Conservation (phyloP, 2,888 invertebrate genomes). For the Acrocyrtus sp. region DNA sequence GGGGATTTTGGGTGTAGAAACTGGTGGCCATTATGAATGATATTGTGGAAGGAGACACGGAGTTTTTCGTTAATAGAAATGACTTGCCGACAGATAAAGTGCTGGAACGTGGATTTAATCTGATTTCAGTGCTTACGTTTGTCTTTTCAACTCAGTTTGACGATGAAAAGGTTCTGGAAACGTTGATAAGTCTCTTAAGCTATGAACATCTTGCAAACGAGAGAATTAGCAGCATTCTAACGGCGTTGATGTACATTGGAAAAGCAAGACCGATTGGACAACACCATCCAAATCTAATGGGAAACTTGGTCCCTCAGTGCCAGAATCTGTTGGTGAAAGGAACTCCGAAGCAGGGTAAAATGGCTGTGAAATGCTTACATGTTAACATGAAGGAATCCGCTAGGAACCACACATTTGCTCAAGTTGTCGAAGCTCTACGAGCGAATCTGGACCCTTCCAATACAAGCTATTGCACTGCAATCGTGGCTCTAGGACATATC, state of each 20-base stretch:
- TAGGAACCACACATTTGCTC: slow-evolving; percentile 58
- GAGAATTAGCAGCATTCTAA: slow-evolving; percentile 83
- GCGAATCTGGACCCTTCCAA: slow-evolving; percentile 79
- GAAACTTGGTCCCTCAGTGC: slow-evolving; percentile 84
- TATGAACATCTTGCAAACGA: slow-evolving; percentile 79
- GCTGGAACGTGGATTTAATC: slow-evolving; percentile 87
- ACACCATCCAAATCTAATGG: slow-evolving; percentile 79
- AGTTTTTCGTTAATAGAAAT: slow-evolving; percentile 75
- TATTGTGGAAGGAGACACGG: slow-evolving; percentile 75
- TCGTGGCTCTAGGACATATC: slow-evolving; percentile 94
- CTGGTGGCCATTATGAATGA: slow-evolving; percentile 75
- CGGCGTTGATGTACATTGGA: slow-evolving; percentile 86
- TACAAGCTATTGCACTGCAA: slow-evolving; percentile 89
- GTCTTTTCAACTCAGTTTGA: slow-evolving; percentile 95
- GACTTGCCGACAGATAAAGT: slow-evolving; percentile 85
- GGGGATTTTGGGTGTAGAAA: slow-evolving; percentile 65
- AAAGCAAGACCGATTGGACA: slow-evolving; percentile 85
- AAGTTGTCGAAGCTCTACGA: slow-evolving; percentile 69
- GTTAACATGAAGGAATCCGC: slow-evolving; percentile 76
- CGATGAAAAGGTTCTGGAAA: slow-evolving; percentile 82
- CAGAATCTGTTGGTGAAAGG: slow-evolving; percentile 89
- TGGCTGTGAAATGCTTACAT: slow-evolving; percentile 91
- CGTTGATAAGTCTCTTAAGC: slow-evolving; percentile 77
- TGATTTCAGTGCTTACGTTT: slow-evolving; percentile 88
- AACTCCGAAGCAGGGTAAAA: slow-evolving; percentile 95